phyloP scores from a whole-genome alignment of 2,113 vertebrate species.

The Petrocephalus microphthalmus region DNA sequence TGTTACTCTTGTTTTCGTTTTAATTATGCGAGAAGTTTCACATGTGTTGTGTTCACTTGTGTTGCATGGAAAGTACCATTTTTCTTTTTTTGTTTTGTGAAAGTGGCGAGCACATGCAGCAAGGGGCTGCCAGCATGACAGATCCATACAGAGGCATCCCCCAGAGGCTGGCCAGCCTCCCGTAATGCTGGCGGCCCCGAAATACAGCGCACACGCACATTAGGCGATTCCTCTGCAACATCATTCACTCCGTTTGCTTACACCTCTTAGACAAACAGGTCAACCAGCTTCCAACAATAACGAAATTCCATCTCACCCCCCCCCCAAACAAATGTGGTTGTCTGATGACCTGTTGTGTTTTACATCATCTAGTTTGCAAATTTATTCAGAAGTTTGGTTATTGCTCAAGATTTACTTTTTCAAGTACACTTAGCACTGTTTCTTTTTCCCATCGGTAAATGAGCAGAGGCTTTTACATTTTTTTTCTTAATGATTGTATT shows the following conservation, averaged over 20 bases:
- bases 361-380: neutral
- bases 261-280: neutral
- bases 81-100: conserved; percentile 38
- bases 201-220: neutral
- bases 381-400: neutral
- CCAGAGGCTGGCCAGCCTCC: too few relatives aligned
- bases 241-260: neutral
- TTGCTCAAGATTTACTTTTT: neutral
- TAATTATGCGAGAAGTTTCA: conserved; percentile 42
- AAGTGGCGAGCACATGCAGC: conserved; percentile 55
- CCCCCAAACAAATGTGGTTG: neutral
- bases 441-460: neutral
- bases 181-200: neutral
- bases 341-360: neutral
- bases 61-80: conserved; percentile 66
- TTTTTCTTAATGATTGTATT: neutral
- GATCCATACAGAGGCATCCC: neutral
- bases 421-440: neutral
- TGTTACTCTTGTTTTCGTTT: conserved; percentile 29
- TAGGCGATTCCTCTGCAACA: neutral
- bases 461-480: neutral
- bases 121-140: neutral
- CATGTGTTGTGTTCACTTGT: conserved; percentile 61
- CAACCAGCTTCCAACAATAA: neutral
- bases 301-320: neutral